A percentile compares a stretch with the other conserved stretches of the same genome.
These are phyloP conservation scores for Drosophila nebulosa DNA, from an alignment of 1,140 invertebrate genomes.

Conservation along the genomic window DNA sequence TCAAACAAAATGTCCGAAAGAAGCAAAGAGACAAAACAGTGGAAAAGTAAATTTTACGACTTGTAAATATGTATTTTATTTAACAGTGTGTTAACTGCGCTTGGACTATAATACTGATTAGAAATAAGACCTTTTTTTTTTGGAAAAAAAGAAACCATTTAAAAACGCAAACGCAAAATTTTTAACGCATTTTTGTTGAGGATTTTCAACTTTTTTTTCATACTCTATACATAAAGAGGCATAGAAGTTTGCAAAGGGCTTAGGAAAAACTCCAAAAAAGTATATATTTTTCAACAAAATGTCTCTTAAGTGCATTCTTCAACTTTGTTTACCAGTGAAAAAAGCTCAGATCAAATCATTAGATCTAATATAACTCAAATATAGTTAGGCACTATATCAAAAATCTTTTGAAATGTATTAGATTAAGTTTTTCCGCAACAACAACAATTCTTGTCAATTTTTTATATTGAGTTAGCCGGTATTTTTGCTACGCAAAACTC, in stretches of 20 bases:
- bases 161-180: background rate
- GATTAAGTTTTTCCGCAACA: no score
- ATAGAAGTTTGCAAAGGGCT: background rate
- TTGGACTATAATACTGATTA: background rate
- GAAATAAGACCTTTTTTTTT: background rate
- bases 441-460: no score
- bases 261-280: no score
- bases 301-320: no score
- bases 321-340: no score
- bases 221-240: background rate
- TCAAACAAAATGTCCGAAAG: constrained; percentile 13
- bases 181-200: background rate
- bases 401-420: no score
- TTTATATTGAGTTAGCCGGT: no score
- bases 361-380: no score
- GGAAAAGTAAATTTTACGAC: background rate
- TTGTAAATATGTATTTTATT: background rate
- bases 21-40: background rate
- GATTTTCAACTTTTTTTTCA: background rate
- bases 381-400: no score
- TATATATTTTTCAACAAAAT: no score
- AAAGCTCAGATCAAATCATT: no score
- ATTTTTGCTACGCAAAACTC: no score
- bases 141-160: background rate
- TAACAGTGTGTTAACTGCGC: background rate